Percentiles rank a stretch among this genome's conserved stretches.
Conservation (phyloP, 2,888 invertebrate genomes). For the Sarcophaga subvicina region DNA sequence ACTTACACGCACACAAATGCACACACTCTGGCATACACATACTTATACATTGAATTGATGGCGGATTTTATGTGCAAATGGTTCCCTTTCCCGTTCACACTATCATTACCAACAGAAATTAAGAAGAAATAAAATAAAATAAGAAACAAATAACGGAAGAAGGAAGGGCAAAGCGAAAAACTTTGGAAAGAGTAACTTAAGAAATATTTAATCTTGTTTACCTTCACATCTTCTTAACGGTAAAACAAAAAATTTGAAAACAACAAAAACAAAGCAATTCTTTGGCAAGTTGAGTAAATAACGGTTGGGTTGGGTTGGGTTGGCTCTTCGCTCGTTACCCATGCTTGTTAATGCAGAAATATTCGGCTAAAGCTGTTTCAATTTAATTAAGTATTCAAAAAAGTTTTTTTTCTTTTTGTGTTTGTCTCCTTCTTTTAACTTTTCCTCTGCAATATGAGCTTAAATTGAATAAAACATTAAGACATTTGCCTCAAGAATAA, state of each 20-base stretch:
- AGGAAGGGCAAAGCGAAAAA: too few species aligned
- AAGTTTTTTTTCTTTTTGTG: neutral
- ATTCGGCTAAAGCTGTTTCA: slow-evolving; percentile 35
- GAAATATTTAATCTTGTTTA: neutral
- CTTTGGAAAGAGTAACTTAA: neutral
- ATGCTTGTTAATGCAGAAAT: neutral
- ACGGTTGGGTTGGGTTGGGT: neutral
- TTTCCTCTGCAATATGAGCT: neutral
- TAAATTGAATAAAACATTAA: neutral
- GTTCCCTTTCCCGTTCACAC: neutral
- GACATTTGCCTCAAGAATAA: neutral
- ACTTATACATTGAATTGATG: too few species aligned
- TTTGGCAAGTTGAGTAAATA: neutral
- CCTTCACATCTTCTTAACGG: neutral
- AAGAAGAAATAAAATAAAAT: neutral
- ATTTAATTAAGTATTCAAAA: slow-evolving; percentile 52
- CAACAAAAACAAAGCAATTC: neutral
- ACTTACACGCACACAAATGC: neutral
- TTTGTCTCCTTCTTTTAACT: neutral
- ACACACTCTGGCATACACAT: too few species aligned
- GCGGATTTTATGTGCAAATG: neutral
- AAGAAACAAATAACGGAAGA: too few species aligned
- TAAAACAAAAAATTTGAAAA: neutral
- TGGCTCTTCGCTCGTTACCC: neutral
- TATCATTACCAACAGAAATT: neutral